Base-by-base conservation (phyloP, 1,140 invertebrate genomes). In the Pseudomyrmex concolor region DNA sequence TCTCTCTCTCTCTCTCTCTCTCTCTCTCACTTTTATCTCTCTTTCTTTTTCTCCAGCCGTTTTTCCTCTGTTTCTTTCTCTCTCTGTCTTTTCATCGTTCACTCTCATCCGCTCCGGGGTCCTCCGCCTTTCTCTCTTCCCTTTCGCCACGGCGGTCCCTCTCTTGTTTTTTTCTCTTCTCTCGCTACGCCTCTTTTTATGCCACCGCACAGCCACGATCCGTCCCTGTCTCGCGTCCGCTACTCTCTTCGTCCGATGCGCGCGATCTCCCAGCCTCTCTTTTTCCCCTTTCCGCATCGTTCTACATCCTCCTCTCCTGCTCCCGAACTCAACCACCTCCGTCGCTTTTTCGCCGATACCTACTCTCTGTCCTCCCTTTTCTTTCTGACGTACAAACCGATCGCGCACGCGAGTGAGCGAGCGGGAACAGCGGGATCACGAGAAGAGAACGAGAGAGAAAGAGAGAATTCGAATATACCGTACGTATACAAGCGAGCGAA, bases 121-220 rank as follows among this genome's bases (percentile, higher is more conserved):
- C 66, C 62, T 25, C 68, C 72, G 66, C 66, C 34, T 51, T 78
- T n/a, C 64, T 84, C 73, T 59, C 63, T 78, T 68, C 77, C 51
- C 63, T 67, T 72, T 80, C 60, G 45, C 48, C 71, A 82, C 59
- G 59, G 70, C 70, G 57, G 57, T 82, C 70, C 62, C 34, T 45
- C 59, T 71, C 80, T n/a, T 50, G 67, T 73, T 85, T 84, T 80
- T 85, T 83, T 84, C 81, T 90, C 86, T 88, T 91, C 88, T 91
- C 88, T 86, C 87, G 84, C 89, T 90, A 84, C 87, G 87, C 83
- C 89, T 90, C 89, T 91, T 91, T 91, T 90, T 89, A 89, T 86
- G 84, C 89, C 82, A 86, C 83, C 87, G 84, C 78, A 74, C 85
- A 82, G 68, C 82, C 84, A 60, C 72, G 63, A 73, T 84, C 54